phyloP scores from a whole-genome alignment of 2,797 vertebrate species.

The Neopelma chrysocephalum region DNA sequence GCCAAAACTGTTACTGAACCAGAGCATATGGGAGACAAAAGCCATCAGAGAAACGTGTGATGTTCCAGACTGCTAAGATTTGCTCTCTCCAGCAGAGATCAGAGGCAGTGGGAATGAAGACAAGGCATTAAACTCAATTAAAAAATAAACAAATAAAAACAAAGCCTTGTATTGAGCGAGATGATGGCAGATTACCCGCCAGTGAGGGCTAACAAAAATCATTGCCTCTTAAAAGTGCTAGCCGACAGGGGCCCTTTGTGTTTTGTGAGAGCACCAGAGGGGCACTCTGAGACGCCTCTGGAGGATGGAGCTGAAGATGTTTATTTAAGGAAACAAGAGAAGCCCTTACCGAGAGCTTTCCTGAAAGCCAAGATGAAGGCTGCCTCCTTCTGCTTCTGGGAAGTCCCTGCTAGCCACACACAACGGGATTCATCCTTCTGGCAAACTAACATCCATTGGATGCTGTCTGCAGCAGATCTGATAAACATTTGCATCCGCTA shows the following conservation, averaged over 20 bases:
- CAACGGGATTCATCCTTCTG: neutral
- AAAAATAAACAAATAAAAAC: conserved; percentile 39
- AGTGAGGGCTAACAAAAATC: neutral
- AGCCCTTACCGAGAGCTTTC: neutral
- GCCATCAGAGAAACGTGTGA: neutral
- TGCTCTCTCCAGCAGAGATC: conserved; percentile 34
- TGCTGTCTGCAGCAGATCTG: neutral
- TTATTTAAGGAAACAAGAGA: conserved; percentile 25
- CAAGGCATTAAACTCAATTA: conserved; percentile 15
- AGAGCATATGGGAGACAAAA: conserved; percentile 30
- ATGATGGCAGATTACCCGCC: neutral
- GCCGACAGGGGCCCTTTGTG: neutral
- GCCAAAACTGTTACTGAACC: conserved; percentile 8
- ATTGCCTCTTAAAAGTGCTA: neutral
- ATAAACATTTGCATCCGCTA: neutral
- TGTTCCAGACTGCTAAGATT: conserved; percentile 18
- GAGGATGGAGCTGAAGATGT: neutral
- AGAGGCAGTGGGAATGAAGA: neutral
- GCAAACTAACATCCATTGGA: neutral
- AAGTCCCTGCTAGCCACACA: neutral
- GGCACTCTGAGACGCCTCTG: neutral
- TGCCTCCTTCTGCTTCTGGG: neutral
- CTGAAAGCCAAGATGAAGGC: neutral
- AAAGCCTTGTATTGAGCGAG: neutral
- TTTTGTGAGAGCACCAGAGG: neutral